Conservation (phyloP, 1,140 invertebrate genomes). For the Yoshiicerus persimilis region DNA sequence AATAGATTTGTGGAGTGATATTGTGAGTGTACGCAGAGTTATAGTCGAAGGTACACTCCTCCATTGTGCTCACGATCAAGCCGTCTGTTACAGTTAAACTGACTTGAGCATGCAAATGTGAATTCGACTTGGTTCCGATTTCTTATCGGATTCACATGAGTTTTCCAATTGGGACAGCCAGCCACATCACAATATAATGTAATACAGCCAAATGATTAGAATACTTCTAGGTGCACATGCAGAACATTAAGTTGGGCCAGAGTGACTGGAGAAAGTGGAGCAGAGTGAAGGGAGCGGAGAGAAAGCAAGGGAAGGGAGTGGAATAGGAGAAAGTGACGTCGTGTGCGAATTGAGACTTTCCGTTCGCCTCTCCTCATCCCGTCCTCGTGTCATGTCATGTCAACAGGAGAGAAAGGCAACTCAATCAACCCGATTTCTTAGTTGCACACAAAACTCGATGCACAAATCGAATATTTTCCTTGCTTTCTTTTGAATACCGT, state of each 20-base stretch:
- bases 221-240: neutral
- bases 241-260: too few species aligned
- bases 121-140: neutral
- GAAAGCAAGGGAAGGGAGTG: neutral
- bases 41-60: too few species aligned
- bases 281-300: neutral
- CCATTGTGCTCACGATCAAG: neutral
- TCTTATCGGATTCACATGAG: neutral
- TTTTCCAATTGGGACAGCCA: neutral
- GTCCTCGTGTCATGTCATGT: neutral
- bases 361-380: neutral
- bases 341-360: neutral
- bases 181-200: neutral
- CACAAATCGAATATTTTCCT: neutral
- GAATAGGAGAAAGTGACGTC: neutral
- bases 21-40: too few species aligned
- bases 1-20: too few species aligned
- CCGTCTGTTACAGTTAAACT: neutral
- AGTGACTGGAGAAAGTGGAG: neutral
- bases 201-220: neutral
- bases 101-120: neutral
- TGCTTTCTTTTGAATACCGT: neutral
- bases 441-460: neutral
- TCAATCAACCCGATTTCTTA: neutral
- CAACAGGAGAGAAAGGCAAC: neutral